These are phyloP conservation scores for Patella vulgata DNA, from an alignment of 1,140 invertebrate genomes.

Conservation along the genomic window DNA sequence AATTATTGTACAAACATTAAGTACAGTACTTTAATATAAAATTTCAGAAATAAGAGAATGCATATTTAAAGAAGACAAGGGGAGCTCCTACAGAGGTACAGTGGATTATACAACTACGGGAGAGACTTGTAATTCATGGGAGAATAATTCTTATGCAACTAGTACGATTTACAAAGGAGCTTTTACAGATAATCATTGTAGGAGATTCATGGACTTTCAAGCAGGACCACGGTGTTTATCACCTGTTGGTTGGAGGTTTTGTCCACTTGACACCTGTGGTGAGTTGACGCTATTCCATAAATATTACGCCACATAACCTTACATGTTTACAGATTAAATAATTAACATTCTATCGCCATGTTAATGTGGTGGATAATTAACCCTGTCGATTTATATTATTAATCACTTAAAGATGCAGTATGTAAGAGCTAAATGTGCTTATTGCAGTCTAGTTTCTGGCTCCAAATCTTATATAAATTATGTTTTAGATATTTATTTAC, in stretches of 20 bases:
- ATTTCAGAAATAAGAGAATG: neutral
- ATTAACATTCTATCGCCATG: too few relatives aligned
- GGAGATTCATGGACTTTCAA: neutral
- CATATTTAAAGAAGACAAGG: neutral
- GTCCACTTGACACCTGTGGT: constrained; percentile 2
- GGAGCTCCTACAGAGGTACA: neutral
- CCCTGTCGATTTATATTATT: too few relatives aligned
- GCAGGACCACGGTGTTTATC: neutral
- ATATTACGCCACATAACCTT: too few relatives aligned
- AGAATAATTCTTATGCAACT: neutral
- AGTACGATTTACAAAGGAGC: neutral
- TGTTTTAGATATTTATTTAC: too few relatives aligned
- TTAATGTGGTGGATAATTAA: too few relatives aligned
- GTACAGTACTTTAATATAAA: too few relatives aligned
- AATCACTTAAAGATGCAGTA: too few relatives aligned
- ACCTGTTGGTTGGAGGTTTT: neutral
- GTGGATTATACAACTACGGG: neutral
- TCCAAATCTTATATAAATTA: too few relatives aligned
- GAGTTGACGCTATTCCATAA: neutral
- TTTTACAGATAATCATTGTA: neutral
- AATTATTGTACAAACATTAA: too few relatives aligned
- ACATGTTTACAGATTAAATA: too few relatives aligned
- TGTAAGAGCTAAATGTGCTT: too few relatives aligned
- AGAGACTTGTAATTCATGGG: neutral
- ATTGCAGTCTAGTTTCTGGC: too few relatives aligned